A percentile compares a stretch with the other conserved stretches of the same genome.
These are phyloP conservation scores for Ivindomyrus marchei DNA, from an alignment of 2,113 vertebrate species.

Conservation along the genomic window DNA sequence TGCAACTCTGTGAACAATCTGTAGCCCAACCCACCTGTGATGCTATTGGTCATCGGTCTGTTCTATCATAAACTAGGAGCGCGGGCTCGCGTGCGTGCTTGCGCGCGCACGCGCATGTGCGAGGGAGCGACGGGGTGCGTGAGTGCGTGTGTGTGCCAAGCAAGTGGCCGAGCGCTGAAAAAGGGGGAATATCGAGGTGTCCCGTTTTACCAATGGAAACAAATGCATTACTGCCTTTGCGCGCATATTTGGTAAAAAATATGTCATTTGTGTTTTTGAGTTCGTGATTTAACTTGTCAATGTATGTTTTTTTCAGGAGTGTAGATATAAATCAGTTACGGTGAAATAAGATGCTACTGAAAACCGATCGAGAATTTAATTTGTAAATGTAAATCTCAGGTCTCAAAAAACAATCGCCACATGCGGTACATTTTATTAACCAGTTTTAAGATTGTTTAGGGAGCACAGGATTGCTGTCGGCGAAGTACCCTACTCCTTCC, in stretches of 20 bases:
- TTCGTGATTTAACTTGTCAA: neutral
- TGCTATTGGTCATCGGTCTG: constrained; percentile 58
- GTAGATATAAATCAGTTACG: neutral
- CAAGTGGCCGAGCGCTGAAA: neutral
- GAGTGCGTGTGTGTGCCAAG: neutral
- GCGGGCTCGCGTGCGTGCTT: neutral
- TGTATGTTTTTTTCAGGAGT: neutral
- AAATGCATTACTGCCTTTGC: constrained; percentile 2
- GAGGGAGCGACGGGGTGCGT: neutral
- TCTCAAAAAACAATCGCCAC: neutral
- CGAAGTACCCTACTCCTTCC: neutral
- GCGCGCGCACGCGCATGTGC: neutral
- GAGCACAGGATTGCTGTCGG: neutral
- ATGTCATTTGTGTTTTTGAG: neutral
- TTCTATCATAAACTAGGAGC: constrained; percentile 50
- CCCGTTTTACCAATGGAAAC: neutral
- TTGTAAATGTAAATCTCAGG: neutral
- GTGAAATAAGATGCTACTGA: neutral
- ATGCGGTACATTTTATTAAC: neutral
- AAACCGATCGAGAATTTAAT: neutral
- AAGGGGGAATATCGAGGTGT: constrained; percentile 4
- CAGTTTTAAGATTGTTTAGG: neutral
- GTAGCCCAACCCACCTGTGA: constrained; percentile 53
- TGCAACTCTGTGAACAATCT: constrained; percentile 55
- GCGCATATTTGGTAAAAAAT: neutral